These are phyloP conservation scores for Drosophila parthenogenetica DNA, from an alignment of 2,888 invertebrate species.

Conservation along the genomic window DNA sequence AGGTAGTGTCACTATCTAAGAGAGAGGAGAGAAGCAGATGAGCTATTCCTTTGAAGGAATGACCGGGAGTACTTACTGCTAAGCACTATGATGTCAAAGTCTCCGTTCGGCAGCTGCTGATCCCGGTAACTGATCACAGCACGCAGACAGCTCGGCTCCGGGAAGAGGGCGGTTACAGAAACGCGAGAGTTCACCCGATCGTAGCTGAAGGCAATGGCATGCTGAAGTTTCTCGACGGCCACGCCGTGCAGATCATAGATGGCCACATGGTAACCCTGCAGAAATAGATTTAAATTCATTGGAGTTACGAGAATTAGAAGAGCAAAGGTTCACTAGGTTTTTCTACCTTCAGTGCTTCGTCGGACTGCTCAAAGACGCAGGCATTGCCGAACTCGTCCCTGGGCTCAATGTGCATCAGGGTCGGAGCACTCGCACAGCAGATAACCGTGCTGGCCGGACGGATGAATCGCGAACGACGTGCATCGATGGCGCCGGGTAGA, in stretches of 20 bases:
- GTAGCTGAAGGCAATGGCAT: constrained; percentile 89
- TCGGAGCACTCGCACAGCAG: constrained; percentile 91
- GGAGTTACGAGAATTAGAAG: too few relatives aligned
- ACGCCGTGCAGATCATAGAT: constrained; percentile 87
- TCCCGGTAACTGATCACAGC: constrained; percentile 92
- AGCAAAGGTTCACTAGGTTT: background rate
- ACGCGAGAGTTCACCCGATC: constrained; percentile 92
- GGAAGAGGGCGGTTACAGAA: constrained; percentile 91
- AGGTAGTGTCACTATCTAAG: constrained; percentile 90
- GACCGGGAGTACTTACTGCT: constrained; percentile 88
- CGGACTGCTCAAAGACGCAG: constrained; percentile 88
- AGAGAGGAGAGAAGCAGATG: background rate
- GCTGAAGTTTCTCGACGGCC: constrained; percentile 86
- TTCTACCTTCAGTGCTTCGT: constrained; percentile 87
- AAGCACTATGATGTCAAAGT: constrained; percentile 96
- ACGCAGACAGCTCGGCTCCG: constrained; percentile 92
- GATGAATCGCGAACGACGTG: constrained; percentile 92
- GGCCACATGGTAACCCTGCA: constrained; percentile 88
- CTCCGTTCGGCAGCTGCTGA: constrained; percentile 92
- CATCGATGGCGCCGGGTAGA: constrained; percentile 93
- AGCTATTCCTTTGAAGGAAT: background rate
- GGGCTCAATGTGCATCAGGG: constrained; percentile 94
- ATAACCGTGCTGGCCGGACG: constrained; percentile 94
- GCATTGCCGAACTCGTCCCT: constrained; percentile 95
- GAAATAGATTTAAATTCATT: background rate